Percentiles rank a stretch among this genome's conserved stretches.
phyloP scores from a whole-genome alignment of 2,888 invertebrate species.

The Acanthosepion pharaonis region DNA sequence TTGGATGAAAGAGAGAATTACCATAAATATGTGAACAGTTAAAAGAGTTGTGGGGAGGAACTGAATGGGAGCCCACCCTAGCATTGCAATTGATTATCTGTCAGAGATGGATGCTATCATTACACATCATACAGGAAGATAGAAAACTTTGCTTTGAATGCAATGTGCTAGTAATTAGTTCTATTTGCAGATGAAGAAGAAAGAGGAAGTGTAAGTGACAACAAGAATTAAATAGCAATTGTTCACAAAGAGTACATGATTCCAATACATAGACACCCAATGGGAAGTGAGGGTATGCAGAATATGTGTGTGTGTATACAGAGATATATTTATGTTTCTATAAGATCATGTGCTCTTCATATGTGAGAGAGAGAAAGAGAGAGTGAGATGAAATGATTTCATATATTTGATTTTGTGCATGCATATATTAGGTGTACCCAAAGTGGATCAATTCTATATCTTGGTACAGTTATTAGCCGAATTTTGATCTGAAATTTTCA shows the following conservation, averaged over 20 bases:
- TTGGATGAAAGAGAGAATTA: background rate
- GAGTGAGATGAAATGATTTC: no score
- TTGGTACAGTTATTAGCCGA: no score
- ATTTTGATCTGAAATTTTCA: no score
- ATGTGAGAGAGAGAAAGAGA: no score
- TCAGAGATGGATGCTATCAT: background rate
- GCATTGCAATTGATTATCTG: constrained; percentile 13
- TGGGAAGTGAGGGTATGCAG: no score
- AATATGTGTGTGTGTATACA: background rate
- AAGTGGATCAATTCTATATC: no score
- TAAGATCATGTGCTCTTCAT: no score
- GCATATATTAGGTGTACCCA: background rate
- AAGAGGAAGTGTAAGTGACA: background rate
- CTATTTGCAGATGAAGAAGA: background rate
- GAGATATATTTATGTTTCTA: background rate
- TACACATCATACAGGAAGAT: background rate
- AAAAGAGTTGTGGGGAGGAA: background rate
- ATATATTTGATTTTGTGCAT: background rate
- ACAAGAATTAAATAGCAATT: background rate
- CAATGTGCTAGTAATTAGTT: background rate
- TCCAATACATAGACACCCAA: background rate
- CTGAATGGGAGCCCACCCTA: background rate
- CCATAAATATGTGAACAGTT: background rate
- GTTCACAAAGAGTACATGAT: background rate
- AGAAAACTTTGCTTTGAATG: background rate